Conservation (phyloP, 2,113 vertebrate genomes). For the Heterochromis multidens region DNA sequence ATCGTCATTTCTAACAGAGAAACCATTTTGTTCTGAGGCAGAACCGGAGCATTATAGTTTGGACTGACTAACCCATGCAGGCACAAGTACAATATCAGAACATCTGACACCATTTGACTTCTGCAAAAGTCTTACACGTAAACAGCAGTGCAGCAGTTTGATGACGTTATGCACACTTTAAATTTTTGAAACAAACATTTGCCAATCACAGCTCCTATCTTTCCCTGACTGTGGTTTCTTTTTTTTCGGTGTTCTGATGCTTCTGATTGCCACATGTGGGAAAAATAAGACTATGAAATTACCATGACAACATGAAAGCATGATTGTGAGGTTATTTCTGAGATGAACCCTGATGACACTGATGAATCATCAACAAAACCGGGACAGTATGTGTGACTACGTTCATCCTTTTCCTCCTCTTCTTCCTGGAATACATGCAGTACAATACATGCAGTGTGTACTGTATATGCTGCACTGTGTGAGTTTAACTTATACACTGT, state of each 20-base stretch:
- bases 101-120: neutral
- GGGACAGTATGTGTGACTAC: neutral
- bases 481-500: neutral
- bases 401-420: neutral
- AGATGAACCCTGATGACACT: slow-evolving; percentile 28
- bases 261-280: slow-evolving; percentile 26
- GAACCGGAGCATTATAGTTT: neutral
- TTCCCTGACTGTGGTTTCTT: neutral
- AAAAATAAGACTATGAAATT: slow-evolving; percentile 51
- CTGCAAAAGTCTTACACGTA: neutral
- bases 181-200: neutral
- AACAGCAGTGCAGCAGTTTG: neutral
- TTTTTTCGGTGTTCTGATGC: neutral
- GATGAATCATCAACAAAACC: slow-evolving; percentile 47
- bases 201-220: neutral
- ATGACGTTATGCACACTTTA: neutral
- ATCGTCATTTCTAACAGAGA: slow-evolving; percentile 48
- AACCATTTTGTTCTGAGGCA: slow-evolving; percentile 41
- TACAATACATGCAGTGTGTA: neutral
- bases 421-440: neutral
- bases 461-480: neutral
- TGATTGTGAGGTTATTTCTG: slow-evolving; percentile 33
- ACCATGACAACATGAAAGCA: slow-evolving; percentile 65
- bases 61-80: neutral
- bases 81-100: neutral